Evolutionary conservation across 2,113 vertebrate species (phyloP).

Genomic region (Gymnorhina tibicen): DNA sequence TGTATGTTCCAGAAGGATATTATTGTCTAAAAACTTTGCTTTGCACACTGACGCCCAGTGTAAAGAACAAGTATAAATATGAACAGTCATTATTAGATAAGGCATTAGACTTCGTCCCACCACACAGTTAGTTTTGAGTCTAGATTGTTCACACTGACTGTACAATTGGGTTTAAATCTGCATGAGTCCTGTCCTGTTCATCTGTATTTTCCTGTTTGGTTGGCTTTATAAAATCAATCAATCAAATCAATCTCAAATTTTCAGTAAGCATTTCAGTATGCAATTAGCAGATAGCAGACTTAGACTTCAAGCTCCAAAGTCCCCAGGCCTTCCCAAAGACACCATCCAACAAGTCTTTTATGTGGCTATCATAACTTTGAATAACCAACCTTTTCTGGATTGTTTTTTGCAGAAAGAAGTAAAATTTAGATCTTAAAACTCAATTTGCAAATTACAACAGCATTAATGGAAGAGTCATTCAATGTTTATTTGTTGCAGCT

Average conservation of each 20-base stretch:
- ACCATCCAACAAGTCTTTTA: neutral
- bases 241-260: neutral
- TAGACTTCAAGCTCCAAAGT: neutral
- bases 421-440: neutral
- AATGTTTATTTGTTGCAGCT: neutral
- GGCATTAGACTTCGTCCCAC: neutral
- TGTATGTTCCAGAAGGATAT: neutral
- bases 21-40: neutral
- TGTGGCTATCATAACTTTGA: neutral
- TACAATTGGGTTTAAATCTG: neutral
- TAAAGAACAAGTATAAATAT: neutral
- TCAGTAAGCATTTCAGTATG: neutral
- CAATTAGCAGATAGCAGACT: neutral
- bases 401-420: neutral
- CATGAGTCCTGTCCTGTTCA: neutral
- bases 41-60: neutral
- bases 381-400: accelerated
- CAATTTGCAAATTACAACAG: neutral
- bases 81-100: neutral
- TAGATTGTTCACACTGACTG: neutral
- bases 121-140: neutral
- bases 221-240: neutral
- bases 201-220: neutral
- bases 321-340: neutral
- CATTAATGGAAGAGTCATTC: neutral